Evolutionary conservation across 2,797 vertebrate genomes (phyloP).

Genomic region (Percopsis omiscomaycus): DNA sequence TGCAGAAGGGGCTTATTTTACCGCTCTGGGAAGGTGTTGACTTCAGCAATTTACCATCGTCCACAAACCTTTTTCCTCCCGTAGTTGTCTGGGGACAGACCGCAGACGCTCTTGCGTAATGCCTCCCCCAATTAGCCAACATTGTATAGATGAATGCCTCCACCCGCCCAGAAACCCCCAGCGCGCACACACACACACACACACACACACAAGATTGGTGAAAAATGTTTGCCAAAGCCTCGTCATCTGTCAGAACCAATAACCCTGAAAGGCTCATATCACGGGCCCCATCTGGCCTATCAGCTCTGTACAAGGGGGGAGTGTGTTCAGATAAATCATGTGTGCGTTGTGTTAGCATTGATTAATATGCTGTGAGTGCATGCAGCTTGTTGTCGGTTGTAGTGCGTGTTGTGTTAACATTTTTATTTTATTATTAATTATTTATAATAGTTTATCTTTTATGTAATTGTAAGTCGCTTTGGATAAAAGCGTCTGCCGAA

Average conservation of each 20-base stretch:
- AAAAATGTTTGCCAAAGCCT: conserved; percentile 19
- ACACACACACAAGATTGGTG: conserved; percentile 3
- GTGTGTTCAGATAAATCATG: conserved; percentile 16
- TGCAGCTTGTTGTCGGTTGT: too few relatives aligned
- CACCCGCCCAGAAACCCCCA: not conserved
- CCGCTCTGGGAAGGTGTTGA: too few relatives aligned
- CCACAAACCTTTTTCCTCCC: too few relatives aligned
- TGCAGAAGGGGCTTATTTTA: too few relatives aligned
- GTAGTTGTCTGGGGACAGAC: too few relatives aligned
- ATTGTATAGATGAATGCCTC: conserved; percentile 20
- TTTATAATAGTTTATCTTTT: too few relatives aligned
- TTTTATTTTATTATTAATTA: too few relatives aligned
- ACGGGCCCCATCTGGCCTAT: too few relatives aligned
- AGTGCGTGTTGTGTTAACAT: not conserved
- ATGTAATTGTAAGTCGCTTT: too few relatives aligned
- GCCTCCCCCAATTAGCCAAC: conserved; percentile 24
- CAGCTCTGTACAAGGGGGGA: conserved; percentile 9
- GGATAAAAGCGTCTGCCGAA: too few relatives aligned
- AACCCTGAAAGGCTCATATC: conserved; percentile 16
- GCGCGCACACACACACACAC: not conserved
- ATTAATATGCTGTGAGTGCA: conserved; percentile 18
- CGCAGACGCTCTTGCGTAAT: not conserved
- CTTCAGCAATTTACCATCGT: too few relatives aligned
- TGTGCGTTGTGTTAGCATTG: conserved; percentile 10
- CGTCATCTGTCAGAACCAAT: conserved; percentile 7